Evolutionary conservation across 2,888 invertebrate genomes (phyloP), one percentile per base, ranked within the genome.

Genomic region (Nymphalis c-album): DNA sequence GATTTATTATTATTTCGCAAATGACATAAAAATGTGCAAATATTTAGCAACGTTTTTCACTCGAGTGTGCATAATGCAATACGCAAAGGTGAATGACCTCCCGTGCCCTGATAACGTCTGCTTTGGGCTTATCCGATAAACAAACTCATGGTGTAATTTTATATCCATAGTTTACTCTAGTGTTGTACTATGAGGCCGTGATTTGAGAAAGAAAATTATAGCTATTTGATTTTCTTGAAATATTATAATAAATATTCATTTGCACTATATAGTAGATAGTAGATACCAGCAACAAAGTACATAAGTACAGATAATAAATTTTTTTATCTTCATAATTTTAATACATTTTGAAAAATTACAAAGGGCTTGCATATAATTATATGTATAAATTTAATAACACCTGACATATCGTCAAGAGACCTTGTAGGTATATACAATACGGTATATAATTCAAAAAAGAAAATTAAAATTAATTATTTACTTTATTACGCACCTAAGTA

Each of bases 41-140:
- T n/a, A 48, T 53, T 53, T 57, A 40, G 57, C 40, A 57, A 57
- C 22, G 10, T 31, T 57, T 57, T 18, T 57, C 40, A 17, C 35
- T 18, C 35, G 31, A 40, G 55, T n/a, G 31, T 55, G 17, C n/a
- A 46, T 57, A 64, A 70, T 68, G 68, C 51, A 53, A 58, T 50
- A 20, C 10, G 64, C 67, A 51, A 53, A 70, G 71, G 75, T 84
- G 81, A 78, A 74, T 69, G 81, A 74, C 80, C 85, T 75, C 75
- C 59, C 70, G 74, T 80, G 80, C 73, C 80, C 75, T 78, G 79
- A 77, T 80, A 79, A 76, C 78, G 78, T n/a, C 50, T 50, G 22
- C 78, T 80, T 77, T 73, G 74, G 60, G 67, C 72, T 77, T 79
- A 81, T 79, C 77, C 80, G 78, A 80, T 80, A 80, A 73, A 67